These are phyloP conservation scores for Cactoblastis cactorum DNA, from an alignment of 2,888 invertebrate genomes.

Conservation along the genomic window DNA sequence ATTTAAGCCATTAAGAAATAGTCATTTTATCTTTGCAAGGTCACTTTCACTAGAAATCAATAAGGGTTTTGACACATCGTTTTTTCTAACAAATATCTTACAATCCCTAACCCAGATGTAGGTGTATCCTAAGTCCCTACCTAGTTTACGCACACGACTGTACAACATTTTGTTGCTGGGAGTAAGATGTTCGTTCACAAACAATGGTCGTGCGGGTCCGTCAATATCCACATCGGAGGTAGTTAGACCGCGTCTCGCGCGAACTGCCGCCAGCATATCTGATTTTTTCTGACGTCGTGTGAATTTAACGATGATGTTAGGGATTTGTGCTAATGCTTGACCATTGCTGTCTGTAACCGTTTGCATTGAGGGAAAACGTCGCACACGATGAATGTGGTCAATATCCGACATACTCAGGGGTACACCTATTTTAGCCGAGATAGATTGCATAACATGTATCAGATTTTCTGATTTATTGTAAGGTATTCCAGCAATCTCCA, in stretches of 20 bases:
- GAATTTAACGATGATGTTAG: background rate
- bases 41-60: background rate
- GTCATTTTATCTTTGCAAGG: background rate
- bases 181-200: background rate
- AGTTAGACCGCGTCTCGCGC: background rate
- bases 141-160: background rate
- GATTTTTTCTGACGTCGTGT: background rate
- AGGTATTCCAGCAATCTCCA: background rate
- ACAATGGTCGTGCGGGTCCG: background rate
- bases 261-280: background rate
- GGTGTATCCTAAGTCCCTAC: background rate
- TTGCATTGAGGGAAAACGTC: background rate
- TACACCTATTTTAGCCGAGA: background rate
- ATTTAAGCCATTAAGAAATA: background rate
- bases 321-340: background rate
- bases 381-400: background rate
- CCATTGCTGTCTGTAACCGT: background rate
- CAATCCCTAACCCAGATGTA: background rate
- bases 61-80: background rate
- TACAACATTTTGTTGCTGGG: slow-evolving; percentile 1
- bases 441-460: background rate
- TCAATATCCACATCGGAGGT: background rate
- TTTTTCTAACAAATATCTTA: background rate
- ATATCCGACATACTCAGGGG: background rate
- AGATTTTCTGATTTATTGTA: background rate